Conservation (phyloP, 92 coral and sea anemone genomes). For the Scolanthus callimorphus region DNA sequence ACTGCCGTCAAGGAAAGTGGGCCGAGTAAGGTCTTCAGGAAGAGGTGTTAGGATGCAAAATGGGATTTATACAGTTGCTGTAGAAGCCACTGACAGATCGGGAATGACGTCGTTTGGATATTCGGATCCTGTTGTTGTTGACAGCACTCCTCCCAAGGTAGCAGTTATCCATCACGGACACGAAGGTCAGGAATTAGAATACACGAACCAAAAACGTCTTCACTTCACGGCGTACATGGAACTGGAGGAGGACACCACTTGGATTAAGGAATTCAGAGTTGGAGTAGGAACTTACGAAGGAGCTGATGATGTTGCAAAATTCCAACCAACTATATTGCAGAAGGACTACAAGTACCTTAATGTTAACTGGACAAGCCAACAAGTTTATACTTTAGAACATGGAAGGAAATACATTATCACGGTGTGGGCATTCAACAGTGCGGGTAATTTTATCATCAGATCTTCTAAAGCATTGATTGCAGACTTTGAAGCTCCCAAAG, state of each 20-base stretch:
- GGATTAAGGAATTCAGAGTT: slow-evolving; percentile 41
- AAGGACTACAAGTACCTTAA: slow-evolving; percentile 3
- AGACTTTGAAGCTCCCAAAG: slow-evolving; percentile 63
- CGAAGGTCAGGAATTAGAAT: slow-evolving; percentile 23
- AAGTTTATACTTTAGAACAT: slow-evolving; percentile 16
- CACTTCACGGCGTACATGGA: slow-evolving; percentile 56
- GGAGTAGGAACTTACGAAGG: slow-evolving; percentile 70
- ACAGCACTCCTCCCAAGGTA: slow-evolving; percentile 63
- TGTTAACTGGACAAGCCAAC: slow-evolving; percentile 65
- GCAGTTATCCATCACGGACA: slow-evolving; percentile 62
- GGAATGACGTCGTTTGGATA: slow-evolving; percentile 47
- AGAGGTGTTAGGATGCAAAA: slow-evolving; percentile 55
- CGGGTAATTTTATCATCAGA: slow-evolving; percentile 40
- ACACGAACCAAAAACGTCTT: slow-evolving; percentile 9
- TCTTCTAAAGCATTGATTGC: slow-evolving; percentile 51
- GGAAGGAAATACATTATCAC: slow-evolving; percentile 63
- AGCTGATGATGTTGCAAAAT: slow-evolving; percentile 61
- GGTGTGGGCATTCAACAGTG: slow-evolving; percentile 51
- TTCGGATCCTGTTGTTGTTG: slow-evolving; percentile 66
- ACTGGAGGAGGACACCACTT: slow-evolving; percentile 54
- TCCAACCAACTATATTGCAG: slow-evolving; percentile 7
- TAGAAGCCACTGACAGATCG: slow-evolving; percentile 72
- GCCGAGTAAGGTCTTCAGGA: slow-evolving; percentile 56
- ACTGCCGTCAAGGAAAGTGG: slow-evolving; percentile 40
- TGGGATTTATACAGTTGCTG: slow-evolving; percentile 67